These are phyloP conservation scores for Arrhopalites spinosus DNA, from an alignment of 2,888 invertebrate genomes.

Conservation along the genomic window DNA sequence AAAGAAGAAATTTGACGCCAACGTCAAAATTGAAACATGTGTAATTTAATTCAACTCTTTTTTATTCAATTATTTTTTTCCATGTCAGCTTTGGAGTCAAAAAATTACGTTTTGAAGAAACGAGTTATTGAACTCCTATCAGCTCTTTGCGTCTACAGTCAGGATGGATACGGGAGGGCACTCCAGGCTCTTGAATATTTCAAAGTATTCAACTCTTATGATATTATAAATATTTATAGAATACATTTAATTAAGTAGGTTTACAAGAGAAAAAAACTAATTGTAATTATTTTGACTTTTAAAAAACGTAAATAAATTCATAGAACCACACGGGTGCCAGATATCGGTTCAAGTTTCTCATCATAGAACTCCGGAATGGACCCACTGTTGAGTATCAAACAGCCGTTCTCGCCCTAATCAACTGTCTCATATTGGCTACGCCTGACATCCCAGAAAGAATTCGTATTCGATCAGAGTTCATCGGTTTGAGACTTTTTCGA, in stretches of 20 bases:
- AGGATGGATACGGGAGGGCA: slow-evolving; percentile 83
- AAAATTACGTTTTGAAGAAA: slow-evolving; percentile 89
- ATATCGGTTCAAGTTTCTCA: slow-evolving; percentile 85
- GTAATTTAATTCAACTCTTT: not conserved
- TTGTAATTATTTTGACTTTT: too few species aligned
- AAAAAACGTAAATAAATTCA: too few species aligned
- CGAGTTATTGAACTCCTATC: slow-evolving; percentile 95
- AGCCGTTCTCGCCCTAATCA: slow-evolving; percentile 89
- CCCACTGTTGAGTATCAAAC: slow-evolving; percentile 86
- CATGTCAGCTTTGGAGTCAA: slow-evolving; percentile 79
- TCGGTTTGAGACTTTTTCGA: slow-evolving; percentile 86
- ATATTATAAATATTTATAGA: too few species aligned
- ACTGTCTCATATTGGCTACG: slow-evolving; percentile 92
- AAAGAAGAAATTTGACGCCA: too few species aligned
- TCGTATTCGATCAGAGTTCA: slow-evolving; percentile 89
- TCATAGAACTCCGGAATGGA: slow-evolving; percentile 83
- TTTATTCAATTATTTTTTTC: not conserved
- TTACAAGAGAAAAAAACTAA: too few species aligned
- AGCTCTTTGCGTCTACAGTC: slow-evolving; percentile 91
- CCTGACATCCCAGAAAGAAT: slow-evolving; percentile 84
- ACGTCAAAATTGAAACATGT: too few species aligned
- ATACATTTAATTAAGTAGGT: too few species aligned
- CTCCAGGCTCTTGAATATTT: slow-evolving; percentile 89
- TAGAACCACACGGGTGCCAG: slow-evolving; percentile 85
- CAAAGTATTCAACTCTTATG: slow-evolving; percentile 68